Conservation (phyloP, 2,888 invertebrate genomes). For the Saturnia pavonia region DNA sequence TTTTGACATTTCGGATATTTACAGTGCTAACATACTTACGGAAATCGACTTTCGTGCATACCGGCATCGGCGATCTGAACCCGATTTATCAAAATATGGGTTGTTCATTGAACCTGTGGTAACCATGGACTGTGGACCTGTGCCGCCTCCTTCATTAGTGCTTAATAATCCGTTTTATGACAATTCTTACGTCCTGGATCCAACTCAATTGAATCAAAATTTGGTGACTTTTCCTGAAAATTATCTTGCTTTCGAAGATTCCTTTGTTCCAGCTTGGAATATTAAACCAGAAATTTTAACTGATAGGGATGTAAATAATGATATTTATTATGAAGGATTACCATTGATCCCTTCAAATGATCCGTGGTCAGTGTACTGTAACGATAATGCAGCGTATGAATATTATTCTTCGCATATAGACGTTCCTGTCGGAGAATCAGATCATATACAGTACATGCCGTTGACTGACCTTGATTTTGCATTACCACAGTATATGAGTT, state of each 20-base stretch:
- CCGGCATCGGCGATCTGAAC: constrained; percentile 67
- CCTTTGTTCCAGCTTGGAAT: constrained; percentile 74
- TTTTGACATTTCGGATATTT: constrained; percentile 72
- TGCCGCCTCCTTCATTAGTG: constrained; percentile 65
- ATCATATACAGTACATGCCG: constrained; percentile 67
- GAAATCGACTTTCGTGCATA: constrained; percentile 51
- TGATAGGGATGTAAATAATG: constrained; percentile 56
- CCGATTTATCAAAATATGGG: constrained; percentile 72
- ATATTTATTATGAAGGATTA: constrained; percentile 65
- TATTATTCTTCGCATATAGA: constrained; percentile 68
- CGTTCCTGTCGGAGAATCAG: constrained; percentile 53
- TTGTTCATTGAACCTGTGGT: constrained; percentile 69
- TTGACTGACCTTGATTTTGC: constrained; percentile 72
- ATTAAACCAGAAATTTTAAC: constrained; percentile 64
- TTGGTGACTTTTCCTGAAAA: constrained; percentile 74
- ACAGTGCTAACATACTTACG: constrained; percentile 50
- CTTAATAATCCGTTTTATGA: constrained; percentile 79
- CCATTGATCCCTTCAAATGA: constrained; percentile 70
- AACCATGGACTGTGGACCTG: constrained; percentile 56
- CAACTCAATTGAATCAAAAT: constrained; percentile 55
- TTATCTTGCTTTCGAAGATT: constrained; percentile 79
- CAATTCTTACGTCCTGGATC: constrained; percentile 64
- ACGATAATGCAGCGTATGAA: constrained; percentile 60
- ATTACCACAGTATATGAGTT: constrained; percentile 71
- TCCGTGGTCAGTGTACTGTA: constrained; percentile 70